Percentiles rank a stretch among this genome's conserved stretches.
phyloP scores from a whole-genome alignment of 2,888 invertebrate species.

The Calliscelio sp. region DNA sequence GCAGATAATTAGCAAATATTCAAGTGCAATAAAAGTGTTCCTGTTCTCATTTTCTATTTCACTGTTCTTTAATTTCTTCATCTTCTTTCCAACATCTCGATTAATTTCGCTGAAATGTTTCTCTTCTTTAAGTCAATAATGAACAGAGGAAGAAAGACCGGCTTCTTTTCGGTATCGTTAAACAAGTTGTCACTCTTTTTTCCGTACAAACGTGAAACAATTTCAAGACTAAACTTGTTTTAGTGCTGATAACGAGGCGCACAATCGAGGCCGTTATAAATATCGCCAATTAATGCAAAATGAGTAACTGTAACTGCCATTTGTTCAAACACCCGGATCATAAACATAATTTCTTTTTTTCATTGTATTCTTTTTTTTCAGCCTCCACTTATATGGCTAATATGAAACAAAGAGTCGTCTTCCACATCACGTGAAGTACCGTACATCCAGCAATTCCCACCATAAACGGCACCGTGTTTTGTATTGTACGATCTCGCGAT shows the following conservation, averaged over 20 bases:
- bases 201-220: slow-evolving; percentile 28
- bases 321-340: slow-evolving; percentile 44
- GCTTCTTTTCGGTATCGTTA: slow-evolving; percentile 2
- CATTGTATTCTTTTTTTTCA: slow-evolving; percentile 7
- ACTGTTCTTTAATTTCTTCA: background rate
- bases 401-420: slow-evolving; percentile 49
- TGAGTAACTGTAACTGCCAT: slow-evolving; percentile 44
- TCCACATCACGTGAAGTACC: slow-evolving; percentile 50
- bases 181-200: slow-evolving; percentile 13
- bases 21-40: background rate
- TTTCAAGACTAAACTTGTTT: slow-evolving; percentile 41
- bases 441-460: slow-evolving; percentile 56
- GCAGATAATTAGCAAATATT: slow-evolving; percentile 21
- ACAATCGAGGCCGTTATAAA: slow-evolving; percentile 43
- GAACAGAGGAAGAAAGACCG: background rate
- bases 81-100: too few species aligned
- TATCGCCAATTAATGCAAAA: slow-evolving; percentile 61
- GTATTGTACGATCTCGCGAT: slow-evolving; percentile 41
- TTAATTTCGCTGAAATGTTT: background rate
- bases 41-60: background rate
- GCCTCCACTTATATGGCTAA: slow-evolving; percentile 35
- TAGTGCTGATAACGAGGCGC: slow-evolving; percentile 42
- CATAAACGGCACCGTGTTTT: slow-evolving; percentile 57
- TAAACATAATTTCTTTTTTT: slow-evolving; percentile 29
- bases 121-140: too few species aligned